Evolutionary conservation across 2,113 vertebrate genomes (phyloP).

Genomic region (Lathamus discolor): DNA sequence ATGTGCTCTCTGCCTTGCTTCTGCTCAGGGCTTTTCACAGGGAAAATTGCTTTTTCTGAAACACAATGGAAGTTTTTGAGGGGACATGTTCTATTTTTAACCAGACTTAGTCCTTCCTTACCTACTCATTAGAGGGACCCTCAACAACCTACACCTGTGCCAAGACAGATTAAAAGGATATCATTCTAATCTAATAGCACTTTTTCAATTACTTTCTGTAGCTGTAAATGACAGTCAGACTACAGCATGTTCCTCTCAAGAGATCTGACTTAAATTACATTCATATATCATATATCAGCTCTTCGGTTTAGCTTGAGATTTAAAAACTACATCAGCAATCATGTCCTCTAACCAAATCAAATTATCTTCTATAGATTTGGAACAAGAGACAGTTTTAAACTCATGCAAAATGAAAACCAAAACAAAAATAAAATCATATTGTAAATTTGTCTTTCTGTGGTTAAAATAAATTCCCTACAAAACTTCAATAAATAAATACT

Average conservation of each 20-base stretch:
- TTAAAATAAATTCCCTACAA: background rate
- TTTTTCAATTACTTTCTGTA: constrained; percentile 50
- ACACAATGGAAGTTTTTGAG: background rate
- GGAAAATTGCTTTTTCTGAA: background rate
- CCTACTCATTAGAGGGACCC: background rate
- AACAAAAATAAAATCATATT: background rate
- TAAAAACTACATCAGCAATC: constrained; percentile 18
- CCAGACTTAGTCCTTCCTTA: background rate
- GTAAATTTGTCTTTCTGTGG: background rate
- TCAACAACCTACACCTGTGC: background rate
- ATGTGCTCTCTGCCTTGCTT: background rate
- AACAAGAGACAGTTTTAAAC: background rate
- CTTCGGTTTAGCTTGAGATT: background rate
- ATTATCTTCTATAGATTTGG: background rate
- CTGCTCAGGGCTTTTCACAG: background rate
- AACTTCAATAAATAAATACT: background rate
- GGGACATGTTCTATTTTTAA: background rate
- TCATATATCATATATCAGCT: constrained; percentile 10
- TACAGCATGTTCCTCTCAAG: constrained; percentile 1
- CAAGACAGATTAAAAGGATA: constrained; percentile 12
- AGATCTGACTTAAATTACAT: constrained; percentile 50
- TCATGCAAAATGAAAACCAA: background rate
- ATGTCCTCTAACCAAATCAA: constrained; percentile 12
- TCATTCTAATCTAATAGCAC: background rate
- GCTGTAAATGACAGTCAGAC: constrained; percentile 25